A percentile compares a stretch with the other conserved stretches of the same genome.
These are phyloP conservation scores for Elephantulus edwardii DNA, from an alignment of 2,113 vertebrate genomes.

Conservation along the genomic window DNA sequence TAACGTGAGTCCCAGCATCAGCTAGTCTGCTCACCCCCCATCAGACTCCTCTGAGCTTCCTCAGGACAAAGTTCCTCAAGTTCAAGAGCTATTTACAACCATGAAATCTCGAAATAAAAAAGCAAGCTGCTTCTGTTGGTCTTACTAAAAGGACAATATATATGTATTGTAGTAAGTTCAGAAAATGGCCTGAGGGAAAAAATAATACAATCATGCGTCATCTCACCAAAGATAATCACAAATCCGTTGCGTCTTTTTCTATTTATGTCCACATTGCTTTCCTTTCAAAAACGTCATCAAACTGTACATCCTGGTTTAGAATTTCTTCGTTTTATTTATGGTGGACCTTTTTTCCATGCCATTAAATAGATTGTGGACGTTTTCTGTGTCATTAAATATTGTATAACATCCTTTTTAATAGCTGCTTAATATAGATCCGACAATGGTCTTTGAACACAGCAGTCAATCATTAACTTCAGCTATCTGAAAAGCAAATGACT, in stretches of 20 bases:
- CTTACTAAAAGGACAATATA: constrained; percentile 5
- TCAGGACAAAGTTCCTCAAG: background rate
- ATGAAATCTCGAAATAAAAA: background rate
- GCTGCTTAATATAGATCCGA: background rate
- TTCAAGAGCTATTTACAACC: background rate
- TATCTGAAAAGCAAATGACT: constrained; percentile 23
- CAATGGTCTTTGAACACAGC: constrained; percentile 26
- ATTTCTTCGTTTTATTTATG: background rate
- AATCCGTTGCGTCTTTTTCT: constrained; percentile 12
- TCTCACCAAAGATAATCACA: background rate
- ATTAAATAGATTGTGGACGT: constrained; percentile 1
- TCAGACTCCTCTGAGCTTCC: background rate
- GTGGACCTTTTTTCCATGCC: background rate
- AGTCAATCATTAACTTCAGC: constrained; percentile 35
- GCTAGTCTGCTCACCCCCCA: background rate
- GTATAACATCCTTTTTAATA: background rate
- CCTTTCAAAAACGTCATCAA: background rate
- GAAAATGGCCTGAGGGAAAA: constrained; percentile 8
- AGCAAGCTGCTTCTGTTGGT: constrained; percentile 16
- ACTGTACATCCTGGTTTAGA: background rate
- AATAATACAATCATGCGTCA: constrained; percentile 19
- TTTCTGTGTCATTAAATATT: constrained; percentile 45
- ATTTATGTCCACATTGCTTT: background rate
- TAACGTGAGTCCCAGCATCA: background rate
- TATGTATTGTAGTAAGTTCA: constrained; percentile 37